A percentile compares a stretch with the other conserved stretches of the same genome.
Evolutionary conservation across 2,113 vertebrate genomes (phyloP).

Genomic region (zebrafish (Danio rerio)): GRCz12tu NC_133194.1:3293001-3293500

Average conservation of each 20-base stretch:
- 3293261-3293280: background rate
- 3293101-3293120: too few species aligned
- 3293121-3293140: background rate
- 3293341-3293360: background rate
- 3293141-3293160: background rate
- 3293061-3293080: background rate
- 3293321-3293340: too few species aligned
- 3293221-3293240: background rate
- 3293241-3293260: background rate
- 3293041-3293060: too few species aligned
- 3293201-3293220: background rate
- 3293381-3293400: background rate
- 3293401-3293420: too few species aligned
- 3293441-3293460: too few species aligned
- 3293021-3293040: too few species aligned
- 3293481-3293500: background rate
- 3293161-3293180: background rate
- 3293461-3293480: background rate
- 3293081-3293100: too few species aligned
- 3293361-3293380: background rate
- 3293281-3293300: background rate
- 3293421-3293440: too few species aligned
- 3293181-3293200: too few species aligned
- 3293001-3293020: background rate
- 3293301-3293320: background rate